Evolutionary conservation across 1,140 invertebrate genomes (phyloP).

Genomic region (Laupala kohalensis): DNA sequence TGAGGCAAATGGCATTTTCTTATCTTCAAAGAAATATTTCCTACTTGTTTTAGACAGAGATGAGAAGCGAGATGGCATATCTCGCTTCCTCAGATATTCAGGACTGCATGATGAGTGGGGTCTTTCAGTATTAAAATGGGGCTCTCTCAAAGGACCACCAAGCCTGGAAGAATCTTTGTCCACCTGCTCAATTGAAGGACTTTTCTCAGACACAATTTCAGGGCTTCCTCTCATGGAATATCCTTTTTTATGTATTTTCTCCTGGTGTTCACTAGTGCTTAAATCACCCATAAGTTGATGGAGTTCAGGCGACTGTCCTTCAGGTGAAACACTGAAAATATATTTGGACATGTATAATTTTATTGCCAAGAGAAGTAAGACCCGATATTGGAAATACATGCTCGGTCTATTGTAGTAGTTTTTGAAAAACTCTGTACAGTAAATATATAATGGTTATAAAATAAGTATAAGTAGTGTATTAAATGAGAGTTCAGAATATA

Average conservation of each 20-base stretch:
- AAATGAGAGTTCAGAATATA: too few relatives aligned
- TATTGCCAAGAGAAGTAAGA: too few relatives aligned
- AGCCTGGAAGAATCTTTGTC: too few relatives aligned
- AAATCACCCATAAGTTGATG: neutral
- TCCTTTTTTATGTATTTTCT: neutral
- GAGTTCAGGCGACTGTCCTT: neutral
- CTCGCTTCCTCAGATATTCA: neutral
- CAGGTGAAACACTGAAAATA: neutral
- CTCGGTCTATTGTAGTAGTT: neutral
- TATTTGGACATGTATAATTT: too few relatives aligned
- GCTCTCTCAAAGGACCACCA: too few relatives aligned
- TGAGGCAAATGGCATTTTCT: constrained; percentile 1
- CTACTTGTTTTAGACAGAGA: neutral
- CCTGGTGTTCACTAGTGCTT: neutral
- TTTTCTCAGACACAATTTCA: neutral
- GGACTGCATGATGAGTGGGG: neutral
- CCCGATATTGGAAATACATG: too few relatives aligned
- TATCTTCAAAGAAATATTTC: constrained; percentile 1
- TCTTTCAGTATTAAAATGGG: neutral
- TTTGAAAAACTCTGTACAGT: neutral
- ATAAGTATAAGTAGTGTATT: too few relatives aligned
- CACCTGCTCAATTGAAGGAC: too few relatives aligned
- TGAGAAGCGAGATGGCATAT: neutral
- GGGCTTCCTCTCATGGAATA: neutral
- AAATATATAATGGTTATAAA: too few relatives aligned